phyloP scores from a whole-genome alignment of 2,888 invertebrate species.

The Phaedon cochleariae region DNA sequence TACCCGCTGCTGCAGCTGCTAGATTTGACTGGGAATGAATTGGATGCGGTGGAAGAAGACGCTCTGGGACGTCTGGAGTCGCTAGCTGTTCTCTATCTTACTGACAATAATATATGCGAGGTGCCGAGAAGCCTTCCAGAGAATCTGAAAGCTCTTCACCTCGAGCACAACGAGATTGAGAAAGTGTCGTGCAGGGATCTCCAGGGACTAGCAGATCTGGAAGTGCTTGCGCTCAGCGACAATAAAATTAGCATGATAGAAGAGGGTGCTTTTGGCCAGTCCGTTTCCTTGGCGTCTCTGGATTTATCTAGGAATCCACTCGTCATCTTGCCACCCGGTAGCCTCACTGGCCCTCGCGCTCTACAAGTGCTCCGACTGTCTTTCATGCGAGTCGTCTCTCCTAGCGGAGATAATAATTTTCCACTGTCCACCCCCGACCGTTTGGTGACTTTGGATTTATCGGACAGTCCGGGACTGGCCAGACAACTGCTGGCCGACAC shows the following conservation, averaged over 20 bases:
- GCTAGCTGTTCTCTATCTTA: conserved; percentile 80
- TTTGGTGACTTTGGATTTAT: conserved; percentile 78
- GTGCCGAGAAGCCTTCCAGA: conserved; percentile 84
- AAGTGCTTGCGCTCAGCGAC: conserved; percentile 77
- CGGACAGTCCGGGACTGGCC: conserved; percentile 77
- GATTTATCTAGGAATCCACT: conserved; percentile 87
- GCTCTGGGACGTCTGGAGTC: conserved; percentile 85
- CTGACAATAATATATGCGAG: conserved; percentile 74
- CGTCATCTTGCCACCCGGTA: conserved; percentile 70
- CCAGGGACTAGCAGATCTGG: conserved; percentile 73
- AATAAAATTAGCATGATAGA: conserved; percentile 80
- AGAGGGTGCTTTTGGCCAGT: conserved; percentile 78
- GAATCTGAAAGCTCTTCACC: conserved; percentile 76
- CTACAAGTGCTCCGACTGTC: conserved; percentile 76
- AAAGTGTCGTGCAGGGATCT: conserved; percentile 71
- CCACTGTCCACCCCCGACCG: conserved; percentile 76
- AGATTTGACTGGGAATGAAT: conserved; percentile 81
- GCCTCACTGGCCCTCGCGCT: conserved; percentile 72
- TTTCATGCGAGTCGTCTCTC: conserved; percentile 67
- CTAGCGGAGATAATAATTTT: conserved; percentile 71
- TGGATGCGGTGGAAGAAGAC: conserved; percentile 83
- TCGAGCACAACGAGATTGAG: conserved; percentile 77
- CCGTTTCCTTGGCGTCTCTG: conserved; percentile 78
- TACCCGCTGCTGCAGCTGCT: conserved; percentile 84
- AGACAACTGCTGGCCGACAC: conserved; percentile 75